Evolutionary conservation across 2,797 vertebrate genomes (phyloP).

Genomic region (Pempheris klunzingeri): DNA sequence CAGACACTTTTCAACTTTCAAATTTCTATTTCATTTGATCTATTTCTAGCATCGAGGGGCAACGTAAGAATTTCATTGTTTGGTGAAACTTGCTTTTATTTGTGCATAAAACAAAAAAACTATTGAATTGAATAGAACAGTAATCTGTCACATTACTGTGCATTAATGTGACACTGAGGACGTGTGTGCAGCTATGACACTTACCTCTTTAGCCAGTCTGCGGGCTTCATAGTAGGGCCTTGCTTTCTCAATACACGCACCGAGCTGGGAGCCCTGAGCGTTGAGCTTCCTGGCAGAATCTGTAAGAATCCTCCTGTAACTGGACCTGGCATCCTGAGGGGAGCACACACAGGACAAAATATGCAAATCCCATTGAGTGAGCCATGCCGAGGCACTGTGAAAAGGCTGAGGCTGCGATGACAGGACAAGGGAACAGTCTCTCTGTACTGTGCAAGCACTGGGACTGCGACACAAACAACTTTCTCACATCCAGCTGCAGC

Average conservation of each 20-base stretch:
- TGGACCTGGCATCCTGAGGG: constrained; percentile 90
- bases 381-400: background rate
- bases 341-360: background rate
- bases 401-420: background rate
- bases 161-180: too few relatives aligned
- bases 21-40: too few relatives aligned
- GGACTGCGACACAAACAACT: background rate
- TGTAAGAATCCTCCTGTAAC: constrained; percentile 92
- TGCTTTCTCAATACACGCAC: constrained; percentile 92
- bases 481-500: constrained; percentile 91
- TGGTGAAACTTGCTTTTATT: too few relatives aligned
- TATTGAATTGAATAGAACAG: too few relatives aligned
- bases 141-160: too few relatives aligned
- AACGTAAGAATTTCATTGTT: too few relatives aligned
- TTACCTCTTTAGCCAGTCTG: constrained; percentile 92
- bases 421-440: background rate
- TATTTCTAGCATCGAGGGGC: too few relatives aligned
- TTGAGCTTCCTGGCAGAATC: constrained; percentile 93
- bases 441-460: background rate
- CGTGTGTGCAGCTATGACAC: constrained; percentile 4
- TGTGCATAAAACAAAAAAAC: too few relatives aligned
- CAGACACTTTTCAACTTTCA: too few relatives aligned
- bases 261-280: constrained; percentile 89
- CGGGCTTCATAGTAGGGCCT: constrained; percentile 94
- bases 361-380: background rate